These are phyloP conservation scores for Salminus brasiliensis DNA, from an alignment of 2,113 vertebrate genomes.

Conservation along the genomic window DNA sequence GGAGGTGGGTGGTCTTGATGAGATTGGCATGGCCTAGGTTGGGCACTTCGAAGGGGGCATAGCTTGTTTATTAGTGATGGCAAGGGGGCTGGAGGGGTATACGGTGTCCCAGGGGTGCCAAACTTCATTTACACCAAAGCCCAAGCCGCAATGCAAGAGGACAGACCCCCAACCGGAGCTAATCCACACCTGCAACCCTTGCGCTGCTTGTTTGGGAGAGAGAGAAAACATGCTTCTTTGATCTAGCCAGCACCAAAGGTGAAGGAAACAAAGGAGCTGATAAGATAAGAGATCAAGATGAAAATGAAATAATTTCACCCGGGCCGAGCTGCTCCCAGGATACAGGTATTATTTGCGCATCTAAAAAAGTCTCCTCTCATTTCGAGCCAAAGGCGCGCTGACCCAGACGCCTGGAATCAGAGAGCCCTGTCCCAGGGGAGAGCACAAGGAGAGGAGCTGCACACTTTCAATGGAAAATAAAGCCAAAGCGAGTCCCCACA, in stretches of 20 bases:
- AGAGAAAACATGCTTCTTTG: constrained; percentile 56
- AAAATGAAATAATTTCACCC: constrained; percentile 58
- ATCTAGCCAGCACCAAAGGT: constrained; percentile 55
- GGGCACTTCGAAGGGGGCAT: constrained; percentile 44
- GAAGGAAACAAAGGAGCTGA: constrained; percentile 53
- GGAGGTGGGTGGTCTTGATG: constrained; percentile 53
- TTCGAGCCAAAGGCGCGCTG: constrained; percentile 50
- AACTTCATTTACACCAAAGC: constrained; percentile 62
- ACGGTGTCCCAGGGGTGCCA: constrained; percentile 45
- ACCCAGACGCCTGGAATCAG: constrained; percentile 48
- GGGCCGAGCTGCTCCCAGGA: constrained; percentile 41
- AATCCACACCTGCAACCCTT: constrained; percentile 54
- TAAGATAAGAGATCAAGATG: constrained; percentile 55
- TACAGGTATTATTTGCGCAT: constrained; percentile 46
- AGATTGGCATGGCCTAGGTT: constrained; percentile 44
- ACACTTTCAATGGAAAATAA: constrained; percentile 48
- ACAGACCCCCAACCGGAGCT: constrained; percentile 49
- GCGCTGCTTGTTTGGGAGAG: constrained; percentile 32
- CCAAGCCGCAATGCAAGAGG: constrained; percentile 39
- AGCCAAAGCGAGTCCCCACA: constrained; percentile 39
- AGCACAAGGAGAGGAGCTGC: constrained; percentile 37
- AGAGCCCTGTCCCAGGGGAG: constrained; percentile 28
- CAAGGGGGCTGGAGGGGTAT: constrained; percentile 29
- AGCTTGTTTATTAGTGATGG: constrained; percentile 51
- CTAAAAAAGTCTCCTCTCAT: constrained; percentile 48